Conservation (phyloP, 2,888 invertebrate genomes). For the Leistus spinibarbis region DNA sequence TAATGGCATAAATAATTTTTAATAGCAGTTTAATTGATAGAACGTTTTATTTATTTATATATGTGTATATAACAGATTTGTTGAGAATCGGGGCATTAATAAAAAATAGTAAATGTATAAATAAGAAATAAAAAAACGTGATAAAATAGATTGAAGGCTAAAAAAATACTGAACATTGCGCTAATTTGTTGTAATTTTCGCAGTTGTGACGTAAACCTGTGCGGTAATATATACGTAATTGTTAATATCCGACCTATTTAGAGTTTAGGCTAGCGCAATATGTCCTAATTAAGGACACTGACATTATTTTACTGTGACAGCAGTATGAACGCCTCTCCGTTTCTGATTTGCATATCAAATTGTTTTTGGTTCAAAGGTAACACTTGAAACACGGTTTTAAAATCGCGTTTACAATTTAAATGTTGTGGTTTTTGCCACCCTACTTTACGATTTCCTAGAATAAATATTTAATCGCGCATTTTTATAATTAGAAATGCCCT, state of each 20-base stretch:
- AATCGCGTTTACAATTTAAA: no score
- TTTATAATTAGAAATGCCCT: not conserved
- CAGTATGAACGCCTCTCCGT: not conserved
- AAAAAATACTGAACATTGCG: not conserved
- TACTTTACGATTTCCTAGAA: no score
- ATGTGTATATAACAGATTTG: no score
- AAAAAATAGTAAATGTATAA: no score
- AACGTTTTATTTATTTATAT: no score
- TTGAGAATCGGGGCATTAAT: no score
- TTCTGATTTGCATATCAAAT: not conserved
- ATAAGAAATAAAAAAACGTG: no score
- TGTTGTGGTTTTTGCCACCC: no score
- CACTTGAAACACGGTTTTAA: not conserved
- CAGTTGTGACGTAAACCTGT: not conserved
- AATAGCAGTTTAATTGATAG: no score
- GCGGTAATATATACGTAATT: not conserved
- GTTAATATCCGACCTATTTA: not conserved
- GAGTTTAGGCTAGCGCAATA: not conserved
- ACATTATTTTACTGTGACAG: not conserved
- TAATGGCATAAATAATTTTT: no score
- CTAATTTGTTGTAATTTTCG: not conserved
- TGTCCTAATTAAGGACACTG: not conserved
- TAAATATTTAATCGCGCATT: not conserved
- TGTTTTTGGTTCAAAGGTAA: not conserved
- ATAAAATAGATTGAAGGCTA: not conserved